Percentiles rank a stretch among this genome's conserved stretches.
Evolutionary conservation across 1,140 invertebrate genomes (phyloP).

Genomic region (Whitmania pigra): DNA sequence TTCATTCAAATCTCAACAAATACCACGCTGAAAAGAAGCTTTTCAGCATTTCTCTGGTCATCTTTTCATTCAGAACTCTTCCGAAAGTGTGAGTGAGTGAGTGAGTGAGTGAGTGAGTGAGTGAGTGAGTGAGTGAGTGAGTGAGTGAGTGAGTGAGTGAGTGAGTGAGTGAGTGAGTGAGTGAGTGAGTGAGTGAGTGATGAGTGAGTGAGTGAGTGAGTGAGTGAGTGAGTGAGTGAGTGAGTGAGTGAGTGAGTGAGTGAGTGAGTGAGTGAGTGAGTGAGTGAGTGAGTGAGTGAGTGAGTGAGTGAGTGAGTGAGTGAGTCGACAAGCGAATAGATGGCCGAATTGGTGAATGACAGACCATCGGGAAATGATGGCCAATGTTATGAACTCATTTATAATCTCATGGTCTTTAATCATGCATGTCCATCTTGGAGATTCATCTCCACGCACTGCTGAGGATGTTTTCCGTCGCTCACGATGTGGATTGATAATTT

Average conservation of each 20-base stretch:
- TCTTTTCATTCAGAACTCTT: conserved; percentile 46
- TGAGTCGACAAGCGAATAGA: conserved; percentile 3
- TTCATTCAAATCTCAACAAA: not conserved
- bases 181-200: conserved; percentile 8
- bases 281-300: conserved; percentile 21
- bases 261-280: conserved; percentile 18
- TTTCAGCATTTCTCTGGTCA: not conserved
- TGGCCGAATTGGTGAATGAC: conserved; percentile 4
- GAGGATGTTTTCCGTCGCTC: too few species aligned
- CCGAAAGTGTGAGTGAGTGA: conserved; percentile 37
- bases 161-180: conserved; percentile 9
- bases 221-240: too few species aligned
- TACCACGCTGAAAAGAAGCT: not conserved
- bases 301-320: conserved; percentile 18
- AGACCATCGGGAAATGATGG: not conserved
- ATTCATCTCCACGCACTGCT: not conserved
- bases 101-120: not conserved
- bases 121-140: not conserved
- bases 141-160: conserved; percentile 1
- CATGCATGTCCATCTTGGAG: too few species aligned
- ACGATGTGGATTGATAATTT: too few species aligned
- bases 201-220: conserved; percentile 9
- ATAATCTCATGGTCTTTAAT: not conserved
- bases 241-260: conserved; percentile 19
- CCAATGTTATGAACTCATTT: conserved; percentile 35